Evolutionary conservation across 2,113 vertebrate genomes (phyloP).

Genomic region (Leptosomus discolor): DNA sequence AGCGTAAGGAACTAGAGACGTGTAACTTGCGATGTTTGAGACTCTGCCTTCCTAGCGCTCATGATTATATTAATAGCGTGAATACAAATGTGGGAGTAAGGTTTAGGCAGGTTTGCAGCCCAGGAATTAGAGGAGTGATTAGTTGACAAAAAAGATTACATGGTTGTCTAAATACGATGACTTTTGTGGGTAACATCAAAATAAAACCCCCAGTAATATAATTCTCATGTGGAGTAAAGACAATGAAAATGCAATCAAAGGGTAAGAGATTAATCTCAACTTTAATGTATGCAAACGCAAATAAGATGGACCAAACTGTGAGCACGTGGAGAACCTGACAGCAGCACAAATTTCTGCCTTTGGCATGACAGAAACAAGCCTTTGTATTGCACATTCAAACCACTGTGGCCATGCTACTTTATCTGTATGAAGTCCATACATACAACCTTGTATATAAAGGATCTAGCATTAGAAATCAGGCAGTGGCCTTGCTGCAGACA

Average conservation of each 20-base stretch:
- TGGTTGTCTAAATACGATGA: neutral
- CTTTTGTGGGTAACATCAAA: neutral
- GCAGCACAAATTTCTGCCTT: neutral
- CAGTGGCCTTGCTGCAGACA: neutral
- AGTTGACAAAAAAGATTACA: neutral
- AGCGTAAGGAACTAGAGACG: constrained; percentile 38
- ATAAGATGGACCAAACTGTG: neutral
- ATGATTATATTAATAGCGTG: constrained; percentile 34
- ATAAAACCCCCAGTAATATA: neutral
- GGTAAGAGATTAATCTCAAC: neutral
- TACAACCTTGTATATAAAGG: neutral
- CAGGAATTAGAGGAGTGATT: neutral
- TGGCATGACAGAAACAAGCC: neutral
- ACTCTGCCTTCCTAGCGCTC: neutral
- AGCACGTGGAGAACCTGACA: neutral
- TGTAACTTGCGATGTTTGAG: constrained; percentile 1
- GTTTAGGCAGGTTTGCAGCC: neutral
- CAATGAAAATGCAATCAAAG: neutral
- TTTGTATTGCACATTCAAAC: neutral
- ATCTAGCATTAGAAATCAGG: neutral
- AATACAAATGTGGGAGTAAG: neutral
- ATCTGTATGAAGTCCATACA: neutral
- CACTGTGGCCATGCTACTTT: neutral
- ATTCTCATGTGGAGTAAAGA: neutral
- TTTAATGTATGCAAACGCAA: neutral